Base-by-base conservation (phyloP, 1,140 invertebrate genomes). In the Penaeus indicus region DNA sequence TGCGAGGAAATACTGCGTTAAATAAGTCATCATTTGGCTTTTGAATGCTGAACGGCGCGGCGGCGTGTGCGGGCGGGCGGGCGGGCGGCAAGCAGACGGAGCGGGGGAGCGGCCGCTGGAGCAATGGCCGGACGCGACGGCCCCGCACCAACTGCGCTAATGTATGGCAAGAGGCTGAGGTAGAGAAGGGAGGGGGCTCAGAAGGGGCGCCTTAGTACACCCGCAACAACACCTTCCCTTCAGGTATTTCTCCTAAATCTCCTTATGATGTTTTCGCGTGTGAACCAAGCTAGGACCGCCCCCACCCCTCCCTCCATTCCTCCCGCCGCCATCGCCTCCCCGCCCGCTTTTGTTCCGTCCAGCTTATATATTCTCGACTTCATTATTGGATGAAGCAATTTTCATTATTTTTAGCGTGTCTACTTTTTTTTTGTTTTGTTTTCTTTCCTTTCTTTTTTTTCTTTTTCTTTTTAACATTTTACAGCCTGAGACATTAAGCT, bases 11-110 rank as follows among this genome's bases (percentile, higher is more conserved):
- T 88, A 78, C 87, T 47, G 60, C 87, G 63, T 84, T 84, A 88
- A 88, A 88, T 88, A 84, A 88, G 87, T 84, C 79, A 88, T 88
- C 87, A 54, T 88, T 77, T 54, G 75, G 80, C 75, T 38, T 78
- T 72, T 84, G 67, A 88, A 88, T 84, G 81, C 21, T 88, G 42
- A 61, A 60, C 10, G 69, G 16, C 54, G 67, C n/a, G 32, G 62
- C 25, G 19, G 85, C 63, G 62, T 62, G 21, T 42, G 83, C n/a
- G 13, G 62, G 69, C 61, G 83, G 32, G 72, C 75, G 42, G 61
- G 69, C 32, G 67, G 61, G 60, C 42, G 63, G 72, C 60, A 80
- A 80, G 61, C 22, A 60, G 18, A 80, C 78, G 60, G 11, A 19
- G 77, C 22, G 77, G 11, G 16, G 27, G 38, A 7, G 3, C 21